Evolutionary conservation across 2,797 vertebrate genomes (phyloP).

Genomic region (Anguilla anguilla): DNA sequence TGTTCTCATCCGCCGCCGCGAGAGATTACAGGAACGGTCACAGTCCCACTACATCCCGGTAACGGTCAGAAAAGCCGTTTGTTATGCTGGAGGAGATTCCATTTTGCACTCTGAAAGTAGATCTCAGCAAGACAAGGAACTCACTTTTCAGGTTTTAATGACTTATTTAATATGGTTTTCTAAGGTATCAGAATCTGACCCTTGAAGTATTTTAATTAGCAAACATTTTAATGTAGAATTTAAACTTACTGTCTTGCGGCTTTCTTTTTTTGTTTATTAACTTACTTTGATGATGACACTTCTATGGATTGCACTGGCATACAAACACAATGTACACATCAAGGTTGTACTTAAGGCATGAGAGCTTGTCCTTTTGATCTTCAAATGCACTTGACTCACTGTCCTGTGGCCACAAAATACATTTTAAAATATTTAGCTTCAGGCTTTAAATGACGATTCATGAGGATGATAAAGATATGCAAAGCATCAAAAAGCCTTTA

Average conservation of each 20-base stretch:
- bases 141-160: neutral
- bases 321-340: neutral
- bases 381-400: neutral
- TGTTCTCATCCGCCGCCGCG: neutral
- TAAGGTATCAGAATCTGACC: neutral
- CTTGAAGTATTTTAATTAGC: neutral
- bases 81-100: neutral
- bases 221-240: neutral
- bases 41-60: neutral
- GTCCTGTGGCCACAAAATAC: neutral
- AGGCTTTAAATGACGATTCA: neutral
- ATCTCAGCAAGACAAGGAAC: neutral
- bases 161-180: neutral
- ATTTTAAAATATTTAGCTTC: neutral
- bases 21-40: conserved; percentile 9
- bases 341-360: neutral
- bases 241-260: neutral
- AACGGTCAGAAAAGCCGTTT: neutral
- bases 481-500: neutral
- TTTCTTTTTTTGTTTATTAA: neutral
- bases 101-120: neutral
- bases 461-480: neutral
- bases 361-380: neutral
- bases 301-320: neutral
- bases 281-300: neutral